Conservation (phyloP, 2,113 vertebrate genomes). For the Cinclus cinclus region DNA sequence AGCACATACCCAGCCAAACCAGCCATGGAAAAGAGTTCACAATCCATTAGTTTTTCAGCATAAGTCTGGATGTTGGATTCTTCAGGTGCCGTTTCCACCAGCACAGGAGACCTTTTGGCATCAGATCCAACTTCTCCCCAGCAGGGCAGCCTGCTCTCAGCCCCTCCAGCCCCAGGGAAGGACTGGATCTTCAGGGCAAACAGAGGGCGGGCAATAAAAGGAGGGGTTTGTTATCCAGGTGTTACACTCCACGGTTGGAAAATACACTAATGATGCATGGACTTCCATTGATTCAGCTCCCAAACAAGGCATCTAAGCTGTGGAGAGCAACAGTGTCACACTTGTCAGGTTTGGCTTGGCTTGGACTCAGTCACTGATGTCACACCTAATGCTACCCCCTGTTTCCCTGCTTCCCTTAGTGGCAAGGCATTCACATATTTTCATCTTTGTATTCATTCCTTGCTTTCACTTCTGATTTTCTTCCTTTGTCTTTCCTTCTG, state of each 20-base stretch:
- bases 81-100: not conserved
- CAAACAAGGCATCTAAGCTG: not conserved
- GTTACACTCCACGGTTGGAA: not conserved
- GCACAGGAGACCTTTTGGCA: not conserved
- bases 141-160: accelerated
- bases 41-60: not conserved
- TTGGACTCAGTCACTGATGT: not conserved
- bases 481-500: not conserved
- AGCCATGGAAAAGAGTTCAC: not conserved
- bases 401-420: not conserved
- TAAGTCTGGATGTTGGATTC: not conserved
- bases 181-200: not conserved
- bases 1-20: not conserved
- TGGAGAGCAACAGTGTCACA: not conserved
- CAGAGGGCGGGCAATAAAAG: not conserved
- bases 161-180: not conserved
- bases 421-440: not conserved
- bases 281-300: not conserved
- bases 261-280: not conserved
- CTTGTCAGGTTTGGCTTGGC: not conserved
- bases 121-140: not conserved
- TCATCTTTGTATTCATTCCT: not conserved
- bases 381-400: not conserved
- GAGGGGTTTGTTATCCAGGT: not conserved
- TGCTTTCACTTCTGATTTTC: not conserved